Evolutionary conservation across 2,797 vertebrate species (phyloP).

Genomic region (Pantherophis alleghaniensis): DNA sequence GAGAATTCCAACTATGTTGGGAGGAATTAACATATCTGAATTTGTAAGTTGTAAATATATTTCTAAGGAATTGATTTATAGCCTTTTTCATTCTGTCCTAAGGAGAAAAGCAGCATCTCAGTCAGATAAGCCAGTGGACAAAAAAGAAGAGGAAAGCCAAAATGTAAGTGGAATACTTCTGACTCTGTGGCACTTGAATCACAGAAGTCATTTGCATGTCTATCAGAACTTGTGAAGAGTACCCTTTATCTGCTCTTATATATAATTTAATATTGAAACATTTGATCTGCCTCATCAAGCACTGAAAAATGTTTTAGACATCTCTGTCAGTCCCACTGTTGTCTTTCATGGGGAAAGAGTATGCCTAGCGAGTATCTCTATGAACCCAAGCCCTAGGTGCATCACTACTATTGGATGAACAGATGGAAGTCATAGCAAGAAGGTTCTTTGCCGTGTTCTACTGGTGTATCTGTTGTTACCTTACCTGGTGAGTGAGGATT

Average conservation of each 20-base stretch:
- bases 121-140: slow-evolving; percentile 91
- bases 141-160: slow-evolving; percentile 91
- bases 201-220: neutral
- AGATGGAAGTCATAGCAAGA: neutral
- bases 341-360: neutral
- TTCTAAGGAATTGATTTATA: slow-evolving; percentile 41
- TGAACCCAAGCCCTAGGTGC: neutral
- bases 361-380: neutral
- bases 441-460: neutral
- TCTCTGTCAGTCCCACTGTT: neutral
- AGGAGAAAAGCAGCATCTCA: slow-evolving; percentile 97
- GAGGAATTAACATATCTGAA: neutral
- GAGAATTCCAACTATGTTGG: neutral
- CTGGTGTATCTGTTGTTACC: neutral
- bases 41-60: slow-evolving; percentile 19
- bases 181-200: neutral
- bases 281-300: neutral
- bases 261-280: neutral
- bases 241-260: neutral
- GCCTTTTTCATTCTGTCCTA: slow-evolving; percentile 45
- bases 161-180: slow-evolving; percentile 77
- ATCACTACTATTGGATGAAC: neutral
- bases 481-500: neutral
- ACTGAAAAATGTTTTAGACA: neutral
- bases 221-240: neutral